These are phyloP conservation scores for Apis mellifera DNA, from an alignment of 1,140 invertebrate genomes.

Conservation along the genomic window DNA sequence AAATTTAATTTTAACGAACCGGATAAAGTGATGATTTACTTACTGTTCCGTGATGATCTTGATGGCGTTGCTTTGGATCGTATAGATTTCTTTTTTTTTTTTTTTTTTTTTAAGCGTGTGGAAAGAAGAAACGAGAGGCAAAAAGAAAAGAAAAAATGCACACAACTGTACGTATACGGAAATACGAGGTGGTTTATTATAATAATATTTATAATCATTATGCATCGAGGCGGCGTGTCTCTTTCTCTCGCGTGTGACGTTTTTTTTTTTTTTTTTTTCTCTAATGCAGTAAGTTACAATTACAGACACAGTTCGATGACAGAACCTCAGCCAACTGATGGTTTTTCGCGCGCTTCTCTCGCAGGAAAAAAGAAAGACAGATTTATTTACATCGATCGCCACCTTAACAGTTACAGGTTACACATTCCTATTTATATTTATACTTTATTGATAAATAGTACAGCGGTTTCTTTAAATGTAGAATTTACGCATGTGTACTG, in stretches of 20 bases:
- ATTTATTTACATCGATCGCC: conserved; percentile 76
- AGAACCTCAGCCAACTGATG: conserved; percentile 42
- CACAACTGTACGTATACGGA: conserved; percentile 73
- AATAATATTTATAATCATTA: conserved; percentile 80
- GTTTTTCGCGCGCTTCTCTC: conserved; percentile 53
- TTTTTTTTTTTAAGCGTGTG: not conserved
- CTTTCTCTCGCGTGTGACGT: conserved; percentile 48
- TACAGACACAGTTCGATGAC: conserved; percentile 36
- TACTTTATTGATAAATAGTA: conserved; percentile 76
- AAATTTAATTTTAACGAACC: no score
- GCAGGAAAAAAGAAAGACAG: conserved; percentile 50
- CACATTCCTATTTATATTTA: conserved; percentile 76
- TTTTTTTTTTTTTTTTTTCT: no score
- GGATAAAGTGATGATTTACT: not conserved
- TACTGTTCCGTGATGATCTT: not conserved
- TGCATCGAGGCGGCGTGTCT: conserved; percentile 73
- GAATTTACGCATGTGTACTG: conserved; percentile 50
- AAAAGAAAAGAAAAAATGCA: conserved; percentile 40
- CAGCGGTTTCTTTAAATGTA: conserved; percentile 55
- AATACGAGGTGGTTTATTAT: conserved; percentile 82
- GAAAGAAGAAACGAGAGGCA: not conserved
- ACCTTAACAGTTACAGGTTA: conserved; percentile 75
- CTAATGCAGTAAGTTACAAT: conserved; percentile 44
- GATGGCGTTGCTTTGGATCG: no score
- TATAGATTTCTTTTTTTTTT: no score